Percentiles rank a stretch among this genome's conserved stretches.
Conservation (phyloP, 2,113 vertebrate species). For the Coryphaenoides rupestris region DNA sequence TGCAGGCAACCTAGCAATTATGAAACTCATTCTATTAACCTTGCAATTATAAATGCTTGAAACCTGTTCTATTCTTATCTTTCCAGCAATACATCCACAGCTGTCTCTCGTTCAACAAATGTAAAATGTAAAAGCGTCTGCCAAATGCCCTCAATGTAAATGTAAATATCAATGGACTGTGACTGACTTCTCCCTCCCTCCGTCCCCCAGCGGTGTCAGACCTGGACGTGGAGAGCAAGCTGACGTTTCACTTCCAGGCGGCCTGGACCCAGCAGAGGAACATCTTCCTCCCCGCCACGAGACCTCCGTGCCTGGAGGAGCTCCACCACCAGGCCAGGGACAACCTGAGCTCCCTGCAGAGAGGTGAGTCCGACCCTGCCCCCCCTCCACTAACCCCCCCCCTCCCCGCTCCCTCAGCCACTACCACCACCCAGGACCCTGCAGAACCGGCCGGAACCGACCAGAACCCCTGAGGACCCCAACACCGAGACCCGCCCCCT, state of each 20-base stretch:
- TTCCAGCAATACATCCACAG: no score
- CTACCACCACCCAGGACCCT: not conserved
- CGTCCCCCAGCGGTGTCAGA: conserved; percentile 86
- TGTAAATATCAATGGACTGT: no score
- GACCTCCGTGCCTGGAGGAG: conserved; percentile 87
- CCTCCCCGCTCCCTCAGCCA: no score
- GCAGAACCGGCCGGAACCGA: not conserved
- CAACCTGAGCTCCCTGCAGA: conserved; percentile 79
- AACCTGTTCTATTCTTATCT: no score
- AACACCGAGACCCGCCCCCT: no score
- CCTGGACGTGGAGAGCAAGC: conserved; percentile 92
- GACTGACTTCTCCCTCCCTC: conserved; percentile 6
- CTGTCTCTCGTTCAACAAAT: no score
- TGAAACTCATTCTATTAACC: no score
- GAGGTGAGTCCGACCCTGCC: conserved; percentile 71
- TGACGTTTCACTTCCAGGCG: conserved; percentile 82
- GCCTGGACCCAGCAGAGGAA: conserved; percentile 90
- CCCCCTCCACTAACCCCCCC: no score
- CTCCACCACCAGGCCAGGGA: conserved; percentile 85
- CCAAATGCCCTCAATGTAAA: no score
- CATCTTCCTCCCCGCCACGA: conserved; percentile 81
- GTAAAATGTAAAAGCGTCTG: no score
- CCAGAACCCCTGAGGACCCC: not conserved
- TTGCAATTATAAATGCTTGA: no score
- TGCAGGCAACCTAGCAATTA: no score